Conservation (phyloP, 2,113 vertebrate genomes). For the Stomatorhinus ivindoensis region DNA sequence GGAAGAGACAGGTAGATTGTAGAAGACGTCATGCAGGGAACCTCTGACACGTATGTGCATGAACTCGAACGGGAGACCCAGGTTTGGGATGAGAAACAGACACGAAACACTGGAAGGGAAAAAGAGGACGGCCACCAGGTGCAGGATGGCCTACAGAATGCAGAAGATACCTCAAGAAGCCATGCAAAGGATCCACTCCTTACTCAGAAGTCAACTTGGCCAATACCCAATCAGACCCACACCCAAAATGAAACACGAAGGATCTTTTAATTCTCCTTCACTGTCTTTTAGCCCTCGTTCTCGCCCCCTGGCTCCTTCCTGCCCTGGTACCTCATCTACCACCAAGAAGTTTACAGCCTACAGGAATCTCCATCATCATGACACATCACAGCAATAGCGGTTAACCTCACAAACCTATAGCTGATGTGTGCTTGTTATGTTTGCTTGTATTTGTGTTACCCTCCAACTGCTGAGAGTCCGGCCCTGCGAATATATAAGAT, state of each 20-base stretch:
- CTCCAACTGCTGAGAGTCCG: constrained; percentile 23
- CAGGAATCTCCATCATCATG: constrained; percentile 18
- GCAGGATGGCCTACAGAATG: background rate
- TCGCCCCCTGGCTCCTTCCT: background rate
- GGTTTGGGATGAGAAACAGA: constrained; percentile 1
- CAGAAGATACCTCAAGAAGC: background rate
- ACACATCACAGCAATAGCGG: constrained; percentile 16
- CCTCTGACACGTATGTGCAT: background rate
- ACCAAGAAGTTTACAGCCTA: constrained; percentile 11
- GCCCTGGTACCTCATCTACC: background rate
- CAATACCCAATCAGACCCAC: background rate
- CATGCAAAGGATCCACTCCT: constrained; percentile 15
- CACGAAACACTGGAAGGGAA: background rate
- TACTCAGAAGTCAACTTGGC: background rate
- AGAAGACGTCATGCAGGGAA: background rate
- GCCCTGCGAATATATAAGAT: constrained; percentile 31
- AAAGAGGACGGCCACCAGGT: background rate
- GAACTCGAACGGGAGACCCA: background rate
- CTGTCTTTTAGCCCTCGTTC: background rate
- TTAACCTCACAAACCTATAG: constrained; percentile 30
- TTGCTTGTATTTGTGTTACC: constrained; percentile 28
- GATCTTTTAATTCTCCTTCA: background rate
- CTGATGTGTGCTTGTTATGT: constrained; percentile 29
- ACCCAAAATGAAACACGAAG: background rate
- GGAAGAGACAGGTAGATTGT: background rate